These are phyloP conservation scores for Fopius arisanus DNA, from an alignment of 1,140 invertebrate species.

Conservation along the genomic window DNA sequence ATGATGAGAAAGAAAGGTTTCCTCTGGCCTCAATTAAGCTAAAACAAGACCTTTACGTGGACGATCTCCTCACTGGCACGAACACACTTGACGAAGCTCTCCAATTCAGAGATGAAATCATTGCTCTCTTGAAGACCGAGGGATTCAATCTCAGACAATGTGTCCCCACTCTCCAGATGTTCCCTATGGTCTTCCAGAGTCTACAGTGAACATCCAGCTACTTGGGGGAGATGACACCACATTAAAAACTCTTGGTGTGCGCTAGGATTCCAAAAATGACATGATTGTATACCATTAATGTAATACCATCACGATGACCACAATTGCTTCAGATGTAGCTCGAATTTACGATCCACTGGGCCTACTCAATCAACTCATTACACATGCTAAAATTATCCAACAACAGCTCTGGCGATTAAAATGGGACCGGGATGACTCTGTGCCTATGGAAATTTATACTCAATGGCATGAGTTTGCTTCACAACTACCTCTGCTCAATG, in stretches of 20 bases:
- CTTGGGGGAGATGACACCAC: neutral
- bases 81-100: slow-evolving; percentile 46
- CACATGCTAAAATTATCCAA: slow-evolving; percentile 48
- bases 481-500: slow-evolving; percentile 28
- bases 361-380: slow-evolving; percentile 46
- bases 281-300: slow-evolving; percentile 16
- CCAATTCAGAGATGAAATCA: slow-evolving; percentile 39
- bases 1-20: slow-evolving; percentile 39
- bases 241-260: slow-evolving; percentile 9
- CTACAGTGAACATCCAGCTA: neutral
- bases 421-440: slow-evolving; percentile 47
- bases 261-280: slow-evolving; percentile 42
- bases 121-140: slow-evolving; percentile 34
- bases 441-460: slow-evolving; percentile 29
- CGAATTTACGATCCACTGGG: slow-evolving; percentile 50
- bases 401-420: slow-evolving; percentile 45
- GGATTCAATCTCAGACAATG: slow-evolving; percentile 51
- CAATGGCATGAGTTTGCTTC: slow-evolving; percentile 34
- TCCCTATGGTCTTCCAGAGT: neutral
- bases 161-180: slow-evolving; percentile 39
- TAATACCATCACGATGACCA: slow-evolving; percentile 37
- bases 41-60: slow-evolving; percentile 38
- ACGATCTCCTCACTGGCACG: slow-evolving; percentile 33
- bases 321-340: slow-evolving; percentile 45
- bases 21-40: slow-evolving; percentile 41